Evolutionary conservation across 2,888 invertebrate genomes (phyloP), one percentile per base, ranked within the genome.

Genomic region (Acanthococcus lagerstroemiae): DNA sequence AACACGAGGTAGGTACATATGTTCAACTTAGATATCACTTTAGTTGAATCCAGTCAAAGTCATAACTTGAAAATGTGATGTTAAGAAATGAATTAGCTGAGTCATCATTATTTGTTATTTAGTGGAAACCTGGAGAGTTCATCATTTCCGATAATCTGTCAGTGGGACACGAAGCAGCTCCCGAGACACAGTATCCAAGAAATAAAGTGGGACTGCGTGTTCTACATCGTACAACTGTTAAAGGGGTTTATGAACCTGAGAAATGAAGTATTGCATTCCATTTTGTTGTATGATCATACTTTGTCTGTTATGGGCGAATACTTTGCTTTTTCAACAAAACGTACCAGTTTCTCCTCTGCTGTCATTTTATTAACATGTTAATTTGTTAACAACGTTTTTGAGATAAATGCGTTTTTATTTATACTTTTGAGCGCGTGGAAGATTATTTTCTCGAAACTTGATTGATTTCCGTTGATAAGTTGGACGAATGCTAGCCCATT

Each of bases 111-210:
- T 26, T 17, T n/a, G 19, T 50, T 61, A 50, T 60, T 65, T 67
- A 73, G 73, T 73, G 73, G 73, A 68, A 72, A 70, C 70, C 69
- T 19, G 73, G 73, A 6, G 73, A 73, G 68, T 73, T 73, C 58
- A 73, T 73, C 37, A 73, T 73, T 27, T 72, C 73, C 22, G 73
- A 73, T 69, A 73, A 73, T 68, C 69, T 73, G 45, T 72, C 73
- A n/a, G 73, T 73, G 17, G 73, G 70, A 1, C 73, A 73, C 61
- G 72, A 72, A 67, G 73, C 73, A 24, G 70, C 71, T 15, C 70
- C 72, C 3, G 72, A 73, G 56, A 73, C 73, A 5, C 73, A 73
- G 54, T 66, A 56, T 17, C 69, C 72, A 4, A 67, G 69, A 54
- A 69, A 69, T 22, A 46, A 71, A 67, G 73, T 73, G n/a, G 73